Evolutionary conservation across 2,888 invertebrate species (phyloP).

Genomic region (Molorchus minor): DNA sequence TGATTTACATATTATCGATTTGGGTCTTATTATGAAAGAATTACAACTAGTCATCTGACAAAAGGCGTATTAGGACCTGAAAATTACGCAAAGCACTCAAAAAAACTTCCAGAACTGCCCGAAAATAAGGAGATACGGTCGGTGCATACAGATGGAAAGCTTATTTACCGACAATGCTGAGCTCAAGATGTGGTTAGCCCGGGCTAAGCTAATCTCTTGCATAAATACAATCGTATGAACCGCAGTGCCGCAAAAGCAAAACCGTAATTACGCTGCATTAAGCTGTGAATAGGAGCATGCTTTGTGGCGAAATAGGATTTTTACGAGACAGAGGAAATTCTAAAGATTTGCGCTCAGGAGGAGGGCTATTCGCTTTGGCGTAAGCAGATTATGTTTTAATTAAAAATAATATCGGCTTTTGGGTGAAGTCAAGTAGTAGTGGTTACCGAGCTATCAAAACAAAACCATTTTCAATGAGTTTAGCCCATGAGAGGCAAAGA

Average conservation of each 20-base stretch:
- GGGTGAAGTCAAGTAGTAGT: constrained; percentile 36
- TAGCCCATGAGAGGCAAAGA: too few species aligned
- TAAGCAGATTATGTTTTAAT: constrained; percentile 33
- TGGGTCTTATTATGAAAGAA: too few species aligned
- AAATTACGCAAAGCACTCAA: constrained; percentile 20
- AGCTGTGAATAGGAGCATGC: constrained; percentile 27
- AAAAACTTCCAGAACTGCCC: background rate
- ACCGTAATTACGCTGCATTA: constrained; percentile 42
- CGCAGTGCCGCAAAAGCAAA: constrained; percentile 43
- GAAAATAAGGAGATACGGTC: constrained; percentile 23
- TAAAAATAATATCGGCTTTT: constrained; percentile 37
- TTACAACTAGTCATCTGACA: background rate
- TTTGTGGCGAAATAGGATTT: constrained; percentile 37
- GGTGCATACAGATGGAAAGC: constrained; percentile 35
- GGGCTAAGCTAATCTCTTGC: constrained; percentile 47
- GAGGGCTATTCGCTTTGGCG: constrained; percentile 1
- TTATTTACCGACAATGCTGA: constrained; percentile 45
- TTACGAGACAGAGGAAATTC: constrained; percentile 11
- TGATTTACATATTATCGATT: too few species aligned
- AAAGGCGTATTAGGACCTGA: constrained; percentile 4
- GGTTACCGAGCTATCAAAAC: constrained; percentile 36
- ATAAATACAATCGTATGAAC: constrained; percentile 48
- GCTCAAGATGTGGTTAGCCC: constrained; percentile 49
- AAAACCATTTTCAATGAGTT: too few species aligned
- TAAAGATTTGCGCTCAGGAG: constrained; percentile 15